These are phyloP conservation scores for Euclidia mi DNA, from an alignment of 2,888 invertebrate genomes.

Conservation along the genomic window DNA sequence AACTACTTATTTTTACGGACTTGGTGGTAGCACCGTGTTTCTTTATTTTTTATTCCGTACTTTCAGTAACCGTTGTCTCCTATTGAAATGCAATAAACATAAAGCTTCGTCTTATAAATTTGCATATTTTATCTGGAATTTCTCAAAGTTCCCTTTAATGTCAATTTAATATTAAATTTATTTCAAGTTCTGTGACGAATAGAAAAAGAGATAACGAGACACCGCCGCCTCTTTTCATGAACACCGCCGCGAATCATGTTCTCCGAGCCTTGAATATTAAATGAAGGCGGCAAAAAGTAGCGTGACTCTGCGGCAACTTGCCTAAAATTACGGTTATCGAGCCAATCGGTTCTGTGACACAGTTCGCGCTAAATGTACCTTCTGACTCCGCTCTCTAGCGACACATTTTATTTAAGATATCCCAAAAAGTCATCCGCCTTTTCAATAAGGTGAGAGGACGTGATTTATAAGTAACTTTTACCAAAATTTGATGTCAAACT, in stretches of 20 bases:
- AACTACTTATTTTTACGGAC: too few relatives aligned
- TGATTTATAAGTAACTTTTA: conserved; percentile 60
- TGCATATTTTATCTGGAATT: conserved; percentile 61
- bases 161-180: conserved; percentile 71
- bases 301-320: too few relatives aligned
- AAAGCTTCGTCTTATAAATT: conserved; percentile 56
- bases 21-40: too few relatives aligned
- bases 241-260: conserved; percentile 83
- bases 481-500: conserved; percentile 34
- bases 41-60: too few relatives aligned
- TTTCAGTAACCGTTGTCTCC: too few relatives aligned
- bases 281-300: conserved; percentile 72
- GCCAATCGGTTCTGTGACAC: conserved; percentile 71
- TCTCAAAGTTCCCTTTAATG: conserved; percentile 67
- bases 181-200: conserved; percentile 75
- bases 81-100: too few relatives aligned
- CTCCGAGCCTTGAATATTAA: conserved; percentile 81
- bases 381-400: conserved; percentile 44
- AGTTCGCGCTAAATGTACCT: conserved; percentile 61
- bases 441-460: conserved; percentile 65
- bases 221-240: conserved; percentile 74
- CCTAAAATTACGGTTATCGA: conserved; percentile 79
- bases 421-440: conserved; percentile 62
- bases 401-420: conserved; percentile 67
- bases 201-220: conserved; percentile 81